Base-by-base conservation (phyloP, 2,797 vertebrate species). In the Cephalopachus bancanus region DNA sequence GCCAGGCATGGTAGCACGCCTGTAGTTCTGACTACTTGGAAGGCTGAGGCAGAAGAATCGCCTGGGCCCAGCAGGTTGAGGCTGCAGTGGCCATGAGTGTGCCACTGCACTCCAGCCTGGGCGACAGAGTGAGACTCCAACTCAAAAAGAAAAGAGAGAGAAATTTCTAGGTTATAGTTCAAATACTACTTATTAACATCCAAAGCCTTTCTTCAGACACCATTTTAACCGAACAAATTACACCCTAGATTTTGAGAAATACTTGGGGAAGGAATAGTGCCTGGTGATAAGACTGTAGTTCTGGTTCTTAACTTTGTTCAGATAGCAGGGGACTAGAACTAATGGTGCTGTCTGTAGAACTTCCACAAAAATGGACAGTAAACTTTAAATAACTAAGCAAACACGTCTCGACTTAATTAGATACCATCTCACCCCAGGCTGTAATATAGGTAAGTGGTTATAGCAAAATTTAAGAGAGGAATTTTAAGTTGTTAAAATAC, bases 371-470 rank as follows among this genome's bases (percentile, higher is more conserved):
- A 44, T 15, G 51, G 62, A 49, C 1, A 12, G 16, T 88, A 79
- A 86, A 62, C 75, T 91, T 81, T 81, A 74, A 89, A 89, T 71
- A 51, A 62, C 28, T 86, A 33, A 87, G 57, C 67, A 88, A 94
- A 79, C 17, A 79, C 10, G 3, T 60, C 44, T 20, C 33, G 24
- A 5, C 81, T n/a, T 84, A 80, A 72, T 79, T 26, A 90, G 81
- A 75, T 76, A n/a, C 62, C 62, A 51, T 90, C 87, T 71, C 49
- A 60, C 8, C 30, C 76, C 53, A 81, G 86, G 60, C 60, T 89
- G 55, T 88, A 30, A 85, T 16, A 37, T 64, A 92, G 22, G 55
- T 49, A 85, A 92, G 64, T 60, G 60, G 19, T 30, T 67, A 26
- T 62, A 74, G 64, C 80, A 86, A 89, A 53, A 49, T 60, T 37